A percentile compares a stretch with the other conserved stretches of the same genome.
Conservation (phyloP, 2,888 invertebrate species). For the Lasioglossum zephyrum region DNA sequence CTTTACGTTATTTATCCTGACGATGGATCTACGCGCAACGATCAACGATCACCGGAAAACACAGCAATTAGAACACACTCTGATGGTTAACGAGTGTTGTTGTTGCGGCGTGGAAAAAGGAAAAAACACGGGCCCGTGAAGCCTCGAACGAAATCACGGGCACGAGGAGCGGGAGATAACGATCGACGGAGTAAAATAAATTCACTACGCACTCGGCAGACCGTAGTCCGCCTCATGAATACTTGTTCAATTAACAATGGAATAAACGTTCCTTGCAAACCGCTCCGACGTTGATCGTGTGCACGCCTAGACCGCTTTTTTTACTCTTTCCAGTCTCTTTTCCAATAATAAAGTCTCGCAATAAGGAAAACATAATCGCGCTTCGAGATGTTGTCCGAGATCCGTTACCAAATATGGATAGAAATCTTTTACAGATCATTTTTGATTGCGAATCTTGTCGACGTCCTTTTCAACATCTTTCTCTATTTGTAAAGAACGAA, state of each 20-base stretch:
- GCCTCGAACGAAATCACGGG: slow-evolving; percentile 4
- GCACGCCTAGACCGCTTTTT: background rate
- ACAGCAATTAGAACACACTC: slow-evolving; percentile 30
- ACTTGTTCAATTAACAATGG: slow-evolving; percentile 28
- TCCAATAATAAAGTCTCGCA: background rate
- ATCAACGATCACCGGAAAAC: background rate
- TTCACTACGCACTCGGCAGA: background rate
- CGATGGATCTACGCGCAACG: background rate
- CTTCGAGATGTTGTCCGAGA: background rate
- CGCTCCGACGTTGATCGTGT: background rate
- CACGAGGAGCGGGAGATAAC: slow-evolving; percentile 16
- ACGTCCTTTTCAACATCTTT: background rate
- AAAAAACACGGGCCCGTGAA: background rate
- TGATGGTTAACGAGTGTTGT: background rate
- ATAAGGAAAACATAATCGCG: background rate
- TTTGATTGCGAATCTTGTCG: background rate
- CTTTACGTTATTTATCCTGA: background rate
- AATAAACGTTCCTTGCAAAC: slow-evolving; percentile 18
- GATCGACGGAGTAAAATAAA: slow-evolving; percentile 21
- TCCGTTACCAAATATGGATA: background rate
- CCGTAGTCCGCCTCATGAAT: background rate
- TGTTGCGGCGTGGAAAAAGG: background rate
- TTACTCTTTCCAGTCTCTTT: background rate
- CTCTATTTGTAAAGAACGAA: background rate
- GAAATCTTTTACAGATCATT: background rate